Evolutionary conservation across 2,888 invertebrate genomes (phyloP).

Genomic region (Limenitis camilla): DNA sequence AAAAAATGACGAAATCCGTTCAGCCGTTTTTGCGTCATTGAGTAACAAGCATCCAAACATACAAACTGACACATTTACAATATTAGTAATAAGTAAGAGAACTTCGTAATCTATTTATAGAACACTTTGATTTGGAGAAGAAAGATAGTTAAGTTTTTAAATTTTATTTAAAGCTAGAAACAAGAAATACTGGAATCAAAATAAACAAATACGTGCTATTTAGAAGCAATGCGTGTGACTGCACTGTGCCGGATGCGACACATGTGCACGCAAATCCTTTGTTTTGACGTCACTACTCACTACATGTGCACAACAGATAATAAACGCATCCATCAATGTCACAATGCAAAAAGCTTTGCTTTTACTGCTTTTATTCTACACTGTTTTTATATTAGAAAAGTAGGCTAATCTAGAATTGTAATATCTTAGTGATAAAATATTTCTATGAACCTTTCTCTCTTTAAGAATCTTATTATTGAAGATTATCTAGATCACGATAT

Average conservation of each 20-base stretch:
- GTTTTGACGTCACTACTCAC: conserved; percentile 25
- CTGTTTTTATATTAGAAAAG: background rate
- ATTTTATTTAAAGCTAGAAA: background rate
- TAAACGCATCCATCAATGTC: conserved; percentile 20
- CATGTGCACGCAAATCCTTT: conserved; percentile 28
- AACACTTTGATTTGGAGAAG: too few species aligned
- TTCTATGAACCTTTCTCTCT: too few species aligned
- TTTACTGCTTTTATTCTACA: conserved; percentile 4
- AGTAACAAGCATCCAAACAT: too few species aligned
- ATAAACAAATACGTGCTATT: conserved; percentile 20
- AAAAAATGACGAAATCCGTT: too few species aligned
- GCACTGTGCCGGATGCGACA: conserved; percentile 24
- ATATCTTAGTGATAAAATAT: too few species aligned
- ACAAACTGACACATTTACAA: too few species aligned
- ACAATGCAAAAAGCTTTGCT: conserved; percentile 12
- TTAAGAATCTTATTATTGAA: conserved; percentile 1
- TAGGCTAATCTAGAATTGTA: background rate
- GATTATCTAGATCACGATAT: conserved; percentile 1
- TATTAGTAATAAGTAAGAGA: too few species aligned
- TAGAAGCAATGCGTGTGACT: conserved; percentile 30
- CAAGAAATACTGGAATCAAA: background rate
- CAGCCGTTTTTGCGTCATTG: too few species aligned
- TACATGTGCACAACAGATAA: conserved; percentile 11
- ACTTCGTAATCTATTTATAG: too few species aligned
- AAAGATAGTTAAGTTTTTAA: too few species aligned